Evolutionary conservation across 2,797 vertebrate genomes (phyloP), one percentile per base, ranked within the genome.

Genomic region (Macrochelys suwanniensis): DNA sequence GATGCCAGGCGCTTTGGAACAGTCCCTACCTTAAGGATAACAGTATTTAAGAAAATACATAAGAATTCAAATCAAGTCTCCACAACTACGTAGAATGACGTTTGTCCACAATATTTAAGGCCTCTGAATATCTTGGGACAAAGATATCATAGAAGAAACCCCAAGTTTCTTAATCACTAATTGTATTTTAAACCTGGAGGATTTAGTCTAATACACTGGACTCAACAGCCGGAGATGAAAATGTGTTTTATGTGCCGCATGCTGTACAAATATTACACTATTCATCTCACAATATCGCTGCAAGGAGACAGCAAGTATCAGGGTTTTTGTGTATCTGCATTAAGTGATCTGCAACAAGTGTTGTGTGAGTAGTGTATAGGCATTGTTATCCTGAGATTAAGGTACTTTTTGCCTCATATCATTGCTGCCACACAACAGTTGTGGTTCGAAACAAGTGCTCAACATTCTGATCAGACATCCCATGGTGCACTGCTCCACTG

Each of bases 91-190:
- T 71, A 25, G 12, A 71, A 23, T 97, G 92, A 96, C 96, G 87
- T 95, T 93, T 97, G 92, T 96, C 96, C 45, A 79, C 5, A 90
- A 49, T 61, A 93, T 95, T 28, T 74, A 80, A 96, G 65, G 85
- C 85, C 82, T 96, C 47, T 92, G 82, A 95, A 97, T 96, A 95
- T 78, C 96, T 95, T 88, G 94, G 94, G 80, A 97, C 95, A 16
- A 28, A 97, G 97, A 96, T 94, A 28, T 77, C 90, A 57, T 85
- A 96, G 65, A 93, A 96, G 51, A 93, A 97, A 61, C 3, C 42
- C 93, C 65, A 76, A 65, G 56, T 82, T 92, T 96, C 93, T 94
- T 78, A 80, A 96, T 97, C 96, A 96, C 92, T 78, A 93, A 95
- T 97, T 96, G 91, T 94, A 94, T 94, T 89, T 78, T 83, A 94